These are phyloP conservation scores for Triplophysa yarkandensis DNA, from an alignment of 2,797 vertebrate species.

Conservation along the genomic window DNA sequence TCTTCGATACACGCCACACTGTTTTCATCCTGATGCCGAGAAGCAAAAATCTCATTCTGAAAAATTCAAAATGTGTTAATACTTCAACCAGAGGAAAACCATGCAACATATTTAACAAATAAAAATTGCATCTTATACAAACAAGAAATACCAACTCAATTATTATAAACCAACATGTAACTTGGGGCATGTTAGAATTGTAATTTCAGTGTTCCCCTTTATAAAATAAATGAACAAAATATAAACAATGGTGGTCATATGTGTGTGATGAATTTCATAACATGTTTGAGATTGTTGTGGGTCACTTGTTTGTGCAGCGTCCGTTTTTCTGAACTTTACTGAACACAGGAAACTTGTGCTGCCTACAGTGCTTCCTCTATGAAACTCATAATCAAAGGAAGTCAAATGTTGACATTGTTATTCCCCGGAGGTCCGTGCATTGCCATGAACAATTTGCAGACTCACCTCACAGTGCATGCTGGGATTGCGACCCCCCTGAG, in stretches of 20 bases:
- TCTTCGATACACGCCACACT: constrained; percentile 99
- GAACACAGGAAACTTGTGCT: constrained; percentile 59
- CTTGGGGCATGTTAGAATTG: neutral
- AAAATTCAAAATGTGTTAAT: constrained; percentile 35
- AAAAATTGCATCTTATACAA: constrained; percentile 3
- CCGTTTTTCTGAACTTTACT: constrained; percentile 57
- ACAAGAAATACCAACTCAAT: neutral
- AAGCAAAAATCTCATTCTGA: constrained; percentile 98
- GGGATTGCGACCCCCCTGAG: constrained; percentile 92
- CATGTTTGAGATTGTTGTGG: constrained; percentile 35
- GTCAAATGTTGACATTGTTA: constrained; percentile 54
- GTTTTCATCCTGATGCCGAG: constrained; percentile 98
- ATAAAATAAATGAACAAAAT: neutral
- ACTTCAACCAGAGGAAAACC: constrained; percentile 2
- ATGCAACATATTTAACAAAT: neutral
- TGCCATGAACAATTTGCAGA: constrained; percentile 22
- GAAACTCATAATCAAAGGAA: constrained; percentile 57
- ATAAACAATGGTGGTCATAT: constrained; percentile 12
- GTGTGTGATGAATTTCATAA: constrained; percentile 30
- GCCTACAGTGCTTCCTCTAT: constrained; percentile 44
- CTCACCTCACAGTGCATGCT: constrained; percentile 94
- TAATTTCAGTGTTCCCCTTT: constrained; percentile 20
- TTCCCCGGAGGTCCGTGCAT: constrained; percentile 24
- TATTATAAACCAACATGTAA: neutral
- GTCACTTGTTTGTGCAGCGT: constrained; percentile 23